These are phyloP conservation scores for Ibidorhyncha struthersii DNA, from an alignment of 2,113 vertebrate genomes.

Conservation along the genomic window DNA sequence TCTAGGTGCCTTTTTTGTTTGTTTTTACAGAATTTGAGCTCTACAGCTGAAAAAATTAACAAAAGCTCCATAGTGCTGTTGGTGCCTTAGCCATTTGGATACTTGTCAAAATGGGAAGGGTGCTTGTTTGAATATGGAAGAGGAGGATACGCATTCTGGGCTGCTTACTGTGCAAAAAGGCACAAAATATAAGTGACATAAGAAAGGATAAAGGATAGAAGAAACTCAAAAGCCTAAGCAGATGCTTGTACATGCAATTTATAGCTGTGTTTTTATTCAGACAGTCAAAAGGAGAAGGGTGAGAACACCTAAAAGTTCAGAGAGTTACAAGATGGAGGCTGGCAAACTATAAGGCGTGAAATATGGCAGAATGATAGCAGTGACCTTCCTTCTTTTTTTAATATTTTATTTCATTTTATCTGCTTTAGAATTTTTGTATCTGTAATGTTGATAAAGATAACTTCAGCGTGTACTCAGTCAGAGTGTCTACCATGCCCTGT, in stretches of 20 bases:
- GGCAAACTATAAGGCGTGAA: not conserved
- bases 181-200: not conserved
- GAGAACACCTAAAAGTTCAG: not conserved
- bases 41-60: not conserved
- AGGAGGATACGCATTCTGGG: not conserved
- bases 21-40: not conserved
- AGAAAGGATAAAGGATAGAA: not conserved
- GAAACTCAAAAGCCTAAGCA: not conserved
- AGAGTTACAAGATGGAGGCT: not conserved
- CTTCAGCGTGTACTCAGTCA: not conserved
- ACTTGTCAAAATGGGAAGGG: not conserved
- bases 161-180: not conserved
- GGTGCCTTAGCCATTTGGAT: not conserved
- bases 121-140: not conserved
- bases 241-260: not conserved
- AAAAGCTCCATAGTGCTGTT: not conserved
- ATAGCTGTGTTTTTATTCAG: not conserved
- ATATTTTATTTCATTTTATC: not conserved
- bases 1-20: not conserved
- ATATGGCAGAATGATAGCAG: not conserved
- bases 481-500: not conserved
- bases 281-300: not conserved
- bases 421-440: not conserved
- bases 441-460: not conserved
- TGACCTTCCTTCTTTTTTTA: not conserved